These are phyloP conservation scores for Melozone crissalis DNA, from an alignment of 2,113 vertebrate genomes.

Conservation along the genomic window DNA sequence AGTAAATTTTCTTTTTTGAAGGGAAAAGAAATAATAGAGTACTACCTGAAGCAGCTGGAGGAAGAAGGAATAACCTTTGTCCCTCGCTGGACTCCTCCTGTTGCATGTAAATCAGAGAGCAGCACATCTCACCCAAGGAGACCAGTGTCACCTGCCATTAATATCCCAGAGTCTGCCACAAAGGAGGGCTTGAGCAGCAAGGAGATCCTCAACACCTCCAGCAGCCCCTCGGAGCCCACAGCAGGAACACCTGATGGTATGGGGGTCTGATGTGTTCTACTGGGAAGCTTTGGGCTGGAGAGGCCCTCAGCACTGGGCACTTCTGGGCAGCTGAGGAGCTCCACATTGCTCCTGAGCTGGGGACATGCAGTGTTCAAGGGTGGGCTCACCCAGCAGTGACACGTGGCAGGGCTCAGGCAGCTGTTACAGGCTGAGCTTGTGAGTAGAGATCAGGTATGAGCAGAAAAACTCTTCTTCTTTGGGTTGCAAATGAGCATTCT, in stretches of 20 bases:
- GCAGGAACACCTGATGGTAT: slow-evolving; percentile 84
- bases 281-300: not conserved
- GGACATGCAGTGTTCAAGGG: not conserved
- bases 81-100: slow-evolving; percentile 85
- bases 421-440: not conserved
- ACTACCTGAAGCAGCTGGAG: slow-evolving; percentile 89
- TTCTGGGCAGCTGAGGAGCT: not conserved
- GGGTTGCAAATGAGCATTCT: not conserved
- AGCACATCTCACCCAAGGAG: slow-evolving; percentile 14
- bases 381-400: not conserved
- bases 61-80: slow-evolving; percentile 87
- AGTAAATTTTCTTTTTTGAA: slow-evolving; percentile 52
- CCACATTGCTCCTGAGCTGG: not conserved
- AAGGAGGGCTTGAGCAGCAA: slow-evolving; percentile 68
- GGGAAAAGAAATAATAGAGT: slow-evolving; percentile 98
- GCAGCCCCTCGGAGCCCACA: slow-evolving; percentile 69
- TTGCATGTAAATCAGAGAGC: slow-evolving; percentile 56
- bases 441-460: not conserved
- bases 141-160: slow-evolving; percentile 55
- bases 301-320: not conserved
- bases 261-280: not conserved
- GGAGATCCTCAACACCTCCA: slow-evolving; percentile 65
- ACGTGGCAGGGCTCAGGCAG: not conserved
- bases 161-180: slow-evolving; percentile 67
- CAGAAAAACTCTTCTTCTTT: not conserved